Evolutionary conservation across 2,888 invertebrate species (phyloP).

Genomic region (Sabellastarte sp.): DNA sequence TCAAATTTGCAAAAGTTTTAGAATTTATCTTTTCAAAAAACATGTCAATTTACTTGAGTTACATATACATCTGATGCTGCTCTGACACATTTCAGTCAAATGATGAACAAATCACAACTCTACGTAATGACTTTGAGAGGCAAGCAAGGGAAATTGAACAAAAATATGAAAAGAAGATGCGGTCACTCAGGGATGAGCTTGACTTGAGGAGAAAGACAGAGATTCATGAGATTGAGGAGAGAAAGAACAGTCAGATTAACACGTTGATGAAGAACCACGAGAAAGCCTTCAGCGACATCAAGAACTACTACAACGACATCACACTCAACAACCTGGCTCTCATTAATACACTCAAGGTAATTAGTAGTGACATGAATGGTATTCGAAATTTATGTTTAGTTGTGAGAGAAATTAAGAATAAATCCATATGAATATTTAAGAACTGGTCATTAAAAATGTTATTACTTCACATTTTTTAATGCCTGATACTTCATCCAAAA

Average conservation of each 20-base stretch:
- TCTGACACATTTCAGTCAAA: slow-evolving; percentile 61
- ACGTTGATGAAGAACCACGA: slow-evolving; percentile 80
- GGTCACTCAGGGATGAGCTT: slow-evolving; percentile 74
- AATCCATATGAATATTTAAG: no score
- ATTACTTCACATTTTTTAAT: no score
- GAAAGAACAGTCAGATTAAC: slow-evolving; percentile 84
- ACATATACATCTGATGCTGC: no score
- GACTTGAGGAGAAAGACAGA: slow-evolving; percentile 62
- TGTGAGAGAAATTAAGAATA: no score
- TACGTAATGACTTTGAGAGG: slow-evolving; percentile 68
- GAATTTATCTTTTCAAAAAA: no score
- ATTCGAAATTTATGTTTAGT: no score
- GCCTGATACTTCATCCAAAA: no score
- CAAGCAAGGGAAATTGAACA: slow-evolving; percentile 71
- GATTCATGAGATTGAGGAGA: slow-evolving; percentile 77
- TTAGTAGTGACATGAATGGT: no score
- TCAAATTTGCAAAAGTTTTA: no score
- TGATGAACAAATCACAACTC: slow-evolving; percentile 64
- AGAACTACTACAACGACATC: slow-evolving; percentile 93
- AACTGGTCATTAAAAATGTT: no score
- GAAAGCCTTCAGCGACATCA: slow-evolving; percentile 81
- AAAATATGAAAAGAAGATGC: slow-evolving; percentile 75
- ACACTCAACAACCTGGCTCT: slow-evolving; percentile 88
- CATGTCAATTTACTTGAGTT: no score
- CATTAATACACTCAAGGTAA: slow-evolving; percentile 81